Base-by-base conservation (phyloP, 2,888 invertebrate species). In the Dusona sp. region DNA sequence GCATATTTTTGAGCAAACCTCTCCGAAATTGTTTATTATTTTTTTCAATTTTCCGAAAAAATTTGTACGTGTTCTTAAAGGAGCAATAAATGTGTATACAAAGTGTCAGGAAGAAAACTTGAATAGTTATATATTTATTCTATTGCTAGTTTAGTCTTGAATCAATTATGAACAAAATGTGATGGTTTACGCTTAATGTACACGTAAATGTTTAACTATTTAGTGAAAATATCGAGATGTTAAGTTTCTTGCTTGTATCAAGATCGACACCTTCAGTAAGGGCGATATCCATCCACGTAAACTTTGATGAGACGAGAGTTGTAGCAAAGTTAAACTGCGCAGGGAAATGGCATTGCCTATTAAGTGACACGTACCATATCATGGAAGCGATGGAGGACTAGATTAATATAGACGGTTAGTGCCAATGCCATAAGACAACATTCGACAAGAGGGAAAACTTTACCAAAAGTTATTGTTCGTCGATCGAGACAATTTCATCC, bases 271-370 rank as follows among this genome's bases (percentile, higher is more conserved):
- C 65, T 65, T 80, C 70, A n/a, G 29, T 16, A 48, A 65, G 38
- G 42, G 13, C 65, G 51, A 81, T 80, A 65, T 80, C 77, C 81
- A 77, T 72, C 51, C 33, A 65, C 13, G 42, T 11, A 84, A 84
- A 84, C 42, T 84, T 84, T 73, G 36, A 61, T 64, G 45, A 45
- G 65, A 51, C 19, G 64, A 51, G 48, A 72, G 45, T 77, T 45
- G 75, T 29, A 38, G 80, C 42, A 54, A 72, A 80, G 84, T 80
- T 80, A 80, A 54, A 45, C 65, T 57, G 57, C n/a, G 64, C 36
- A 48, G 16, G 70, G 51, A 22, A 72, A 72, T 36, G 65, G 61
- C 33, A 65, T 72, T 22, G 48, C 36, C 36, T 13, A 22, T 19
- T 29, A 22, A n/a, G 65, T 16, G 42, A 51, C 51, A 54, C 36